phyloP scores from a whole-genome alignment of 2,113 vertebrate genomes.

The Struthio camelus region DNA sequence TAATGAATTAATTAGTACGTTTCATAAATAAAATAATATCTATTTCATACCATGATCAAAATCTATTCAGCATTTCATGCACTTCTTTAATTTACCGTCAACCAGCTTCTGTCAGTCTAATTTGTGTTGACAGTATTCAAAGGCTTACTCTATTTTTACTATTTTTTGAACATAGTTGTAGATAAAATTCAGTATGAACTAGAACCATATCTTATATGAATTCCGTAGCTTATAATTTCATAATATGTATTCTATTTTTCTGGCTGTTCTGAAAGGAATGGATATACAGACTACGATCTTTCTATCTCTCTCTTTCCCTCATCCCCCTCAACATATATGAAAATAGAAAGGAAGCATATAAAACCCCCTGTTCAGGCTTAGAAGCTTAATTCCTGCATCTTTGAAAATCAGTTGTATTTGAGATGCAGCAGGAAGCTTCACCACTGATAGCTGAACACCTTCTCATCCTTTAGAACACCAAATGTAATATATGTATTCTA shows the following conservation, averaged over 20 bases:
- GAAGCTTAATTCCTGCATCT: neutral
- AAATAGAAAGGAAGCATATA: neutral
- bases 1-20: slow-evolving; percentile 27
- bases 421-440: neutral
- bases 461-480: neutral
- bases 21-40: slow-evolving; percentile 58
- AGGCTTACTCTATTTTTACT: neutral
- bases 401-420: neutral
- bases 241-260: neutral
- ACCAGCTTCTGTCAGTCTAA: neutral
- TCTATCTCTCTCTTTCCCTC: neutral
- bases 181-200: neutral
- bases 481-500: neutral
- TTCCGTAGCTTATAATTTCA: neutral
- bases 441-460: neutral
- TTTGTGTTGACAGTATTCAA: neutral
- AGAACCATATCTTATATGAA: neutral
- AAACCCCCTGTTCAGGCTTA: neutral
- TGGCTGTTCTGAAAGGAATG: neutral
- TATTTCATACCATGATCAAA: slow-evolving; percentile 34
- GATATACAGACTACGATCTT: neutral
- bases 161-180: neutral
- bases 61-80: slow-evolving; percentile 51
- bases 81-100: neutral
- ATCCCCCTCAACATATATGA: neutral